phyloP scores from a whole-genome alignment of 2,888 invertebrate genomes.

The Trilocha varians region DNA sequence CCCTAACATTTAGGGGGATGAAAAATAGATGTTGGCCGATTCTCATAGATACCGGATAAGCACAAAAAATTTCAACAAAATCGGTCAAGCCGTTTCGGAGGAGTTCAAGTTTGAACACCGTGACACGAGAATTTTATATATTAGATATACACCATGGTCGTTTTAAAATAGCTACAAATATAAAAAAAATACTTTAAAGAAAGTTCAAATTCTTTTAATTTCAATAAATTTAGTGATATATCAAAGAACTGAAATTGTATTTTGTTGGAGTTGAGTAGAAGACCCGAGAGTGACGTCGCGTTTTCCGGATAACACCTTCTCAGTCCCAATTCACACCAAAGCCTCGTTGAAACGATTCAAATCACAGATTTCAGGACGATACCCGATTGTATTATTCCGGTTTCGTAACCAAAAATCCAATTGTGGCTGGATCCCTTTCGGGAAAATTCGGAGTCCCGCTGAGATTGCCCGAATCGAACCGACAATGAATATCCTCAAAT shows the following conservation, averaged over 20 bases:
- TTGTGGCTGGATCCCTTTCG: constrained; percentile 64
- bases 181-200: too few relatives aligned
- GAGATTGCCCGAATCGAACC: constrained; percentile 65
- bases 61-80: too few relatives aligned
- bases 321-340: constrained; percentile 57
- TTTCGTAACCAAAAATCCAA: constrained; percentile 72
- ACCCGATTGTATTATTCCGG: constrained; percentile 72
- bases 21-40: too few relatives aligned
- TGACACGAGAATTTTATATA: too few relatives aligned
- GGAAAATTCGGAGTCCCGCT: constrained; percentile 61
- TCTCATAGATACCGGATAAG: too few relatives aligned
- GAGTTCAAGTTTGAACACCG: too few relatives aligned
- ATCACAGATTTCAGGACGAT: constrained; percentile 70
- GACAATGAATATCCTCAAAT: constrained; percentile 66
- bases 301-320: constrained; percentile 47
- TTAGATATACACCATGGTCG: too few relatives aligned
- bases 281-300: constrained; percentile 41
- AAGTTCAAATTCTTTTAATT: too few relatives aligned
- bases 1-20: too few relatives aligned
- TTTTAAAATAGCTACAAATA: too few relatives aligned
- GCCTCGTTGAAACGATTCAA: constrained; percentile 66
- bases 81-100: too few relatives aligned
- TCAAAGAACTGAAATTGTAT: background rate
- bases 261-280: background rate
- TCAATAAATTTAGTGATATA: too few relatives aligned